Conservation (phyloP, 2,888 invertebrate genomes). For the Nephrotoma flavescens region DNA sequence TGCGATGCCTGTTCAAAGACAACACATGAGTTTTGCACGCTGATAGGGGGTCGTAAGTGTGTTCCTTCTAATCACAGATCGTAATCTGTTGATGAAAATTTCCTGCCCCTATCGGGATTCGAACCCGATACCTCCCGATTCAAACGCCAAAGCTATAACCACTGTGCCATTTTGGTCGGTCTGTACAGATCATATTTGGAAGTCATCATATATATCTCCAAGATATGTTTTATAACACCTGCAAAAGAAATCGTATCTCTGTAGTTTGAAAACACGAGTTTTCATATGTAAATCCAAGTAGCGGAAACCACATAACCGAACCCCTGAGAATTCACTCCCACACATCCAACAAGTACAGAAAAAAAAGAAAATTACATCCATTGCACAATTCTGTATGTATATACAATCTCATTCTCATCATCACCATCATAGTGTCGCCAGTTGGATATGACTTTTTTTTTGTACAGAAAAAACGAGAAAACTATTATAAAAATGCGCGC, state of each 20-base stretch:
- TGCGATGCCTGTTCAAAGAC: too few relatives aligned
- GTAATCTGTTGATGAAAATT: too few relatives aligned
- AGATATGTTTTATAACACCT: too few relatives aligned
- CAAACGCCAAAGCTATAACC: too few relatives aligned
- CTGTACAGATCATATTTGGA: too few relatives aligned
- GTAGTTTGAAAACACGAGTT: neutral
- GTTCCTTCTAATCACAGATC: too few relatives aligned
- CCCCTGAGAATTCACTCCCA: neutral
- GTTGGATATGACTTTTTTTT: neutral
- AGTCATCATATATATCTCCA: too few relatives aligned
- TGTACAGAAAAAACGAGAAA: neutral
- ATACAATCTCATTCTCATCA: neutral
- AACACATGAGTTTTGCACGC: too few relatives aligned
- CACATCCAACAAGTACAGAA: neutral
- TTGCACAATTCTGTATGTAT: neutral
- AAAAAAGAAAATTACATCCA: neutral
- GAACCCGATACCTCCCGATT: too few relatives aligned
- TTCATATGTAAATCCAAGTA: neutral
- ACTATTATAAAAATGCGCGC: neutral
- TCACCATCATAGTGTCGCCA: neutral
- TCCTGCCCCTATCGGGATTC: too few relatives aligned
- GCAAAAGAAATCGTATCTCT: neutral
- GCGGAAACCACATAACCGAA: neutral
- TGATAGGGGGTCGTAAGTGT: too few relatives aligned
- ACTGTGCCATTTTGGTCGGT: too few relatives aligned